These are phyloP conservation scores for Limosa lapponica DNA, from an alignment of 2,797 vertebrate genomes.

Conservation along the genomic window DNA sequence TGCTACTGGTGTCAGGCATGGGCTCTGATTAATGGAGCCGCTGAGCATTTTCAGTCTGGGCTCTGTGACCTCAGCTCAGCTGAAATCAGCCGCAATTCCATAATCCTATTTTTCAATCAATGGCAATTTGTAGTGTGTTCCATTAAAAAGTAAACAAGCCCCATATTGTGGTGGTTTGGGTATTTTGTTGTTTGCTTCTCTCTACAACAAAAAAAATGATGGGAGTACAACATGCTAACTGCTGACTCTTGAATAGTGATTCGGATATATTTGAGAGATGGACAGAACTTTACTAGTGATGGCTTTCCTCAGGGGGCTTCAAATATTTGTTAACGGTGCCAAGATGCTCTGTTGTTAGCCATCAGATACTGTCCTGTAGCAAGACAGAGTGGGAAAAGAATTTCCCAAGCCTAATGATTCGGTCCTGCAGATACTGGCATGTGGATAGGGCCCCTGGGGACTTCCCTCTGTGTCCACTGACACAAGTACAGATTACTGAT, in stretches of 20 bases:
- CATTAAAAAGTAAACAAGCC: constrained; percentile 25
- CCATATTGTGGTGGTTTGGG: background rate
- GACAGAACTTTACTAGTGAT: background rate
- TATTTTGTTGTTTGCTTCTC: background rate
- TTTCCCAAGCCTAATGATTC: background rate
- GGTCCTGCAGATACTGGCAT: background rate
- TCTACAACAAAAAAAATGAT: background rate
- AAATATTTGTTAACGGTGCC: background rate
- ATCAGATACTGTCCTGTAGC: background rate
- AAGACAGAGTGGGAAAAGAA: background rate
- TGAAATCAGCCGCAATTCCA: constrained; percentile 9
- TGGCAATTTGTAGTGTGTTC: constrained; percentile 37
- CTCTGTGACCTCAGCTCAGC: constrained; percentile 35
- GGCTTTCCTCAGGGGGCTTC: background rate
- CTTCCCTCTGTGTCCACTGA: background rate
- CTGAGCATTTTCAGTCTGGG: constrained; percentile 9
- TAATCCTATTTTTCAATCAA: constrained; percentile 38
- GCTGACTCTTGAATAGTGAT: background rate
- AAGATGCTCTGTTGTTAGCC: background rate
- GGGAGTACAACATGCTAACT: background rate
- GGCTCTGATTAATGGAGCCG: constrained; percentile 51
- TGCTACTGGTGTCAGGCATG: background rate
- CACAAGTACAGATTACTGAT: background rate
- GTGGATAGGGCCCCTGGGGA: background rate
- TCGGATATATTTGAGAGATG: background rate